Base-by-base conservation (phyloP, 2,888 invertebrate species). In the Liodrosophila aerea region DNA sequence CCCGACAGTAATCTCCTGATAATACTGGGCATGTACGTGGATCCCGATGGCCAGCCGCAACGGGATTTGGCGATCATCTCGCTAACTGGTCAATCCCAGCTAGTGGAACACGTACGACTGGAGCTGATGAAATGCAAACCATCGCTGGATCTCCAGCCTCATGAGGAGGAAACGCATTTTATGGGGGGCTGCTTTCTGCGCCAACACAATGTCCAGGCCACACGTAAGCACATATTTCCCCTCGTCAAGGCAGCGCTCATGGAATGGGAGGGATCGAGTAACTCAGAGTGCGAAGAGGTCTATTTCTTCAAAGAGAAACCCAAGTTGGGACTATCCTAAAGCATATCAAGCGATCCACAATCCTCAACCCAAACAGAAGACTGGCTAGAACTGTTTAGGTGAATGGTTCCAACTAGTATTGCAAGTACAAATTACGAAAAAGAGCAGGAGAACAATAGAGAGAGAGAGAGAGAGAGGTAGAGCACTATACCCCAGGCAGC, bases 181-280 rank as follows among this genome's bases (percentile, higher is more conserved):
- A 85, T 89, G 30, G 86, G 91, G 50, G 91, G 92, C 41, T 68
- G 85, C 7, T 92, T 92, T 73, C 92, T 92, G 74, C 89, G 88
- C 7, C 94, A 94, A 73, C 78, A 86, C 0, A 94, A 95, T 78
- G 82, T 93, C 0, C 90, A 91, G 37, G 92, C 92, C 0, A 93
- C 94, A 0, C 91, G 95, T 18, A 95, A 95, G 86, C 94, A 94
- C 81, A 92, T 94, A 64, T 88, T 94, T 53, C 94, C 94, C 0
- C 91, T 93, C 15, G 76, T 94, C 9, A 92, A 91, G 71, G 88
- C 90, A n/a, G 91, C 91, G 53, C 64, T 91, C 53, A 74, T 85
- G 12, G 62, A 70, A 0, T 53, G 80, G 76, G 82, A 84, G 51
- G 41, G 47, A 1, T 27, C 68, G n/a, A n/a, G n/a, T n/a, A n/a